Evolutionary conservation across 2,888 invertebrate species (phyloP), one percentile per base, ranked within the genome.

Genomic region (Nemurella pictetii): DNA sequence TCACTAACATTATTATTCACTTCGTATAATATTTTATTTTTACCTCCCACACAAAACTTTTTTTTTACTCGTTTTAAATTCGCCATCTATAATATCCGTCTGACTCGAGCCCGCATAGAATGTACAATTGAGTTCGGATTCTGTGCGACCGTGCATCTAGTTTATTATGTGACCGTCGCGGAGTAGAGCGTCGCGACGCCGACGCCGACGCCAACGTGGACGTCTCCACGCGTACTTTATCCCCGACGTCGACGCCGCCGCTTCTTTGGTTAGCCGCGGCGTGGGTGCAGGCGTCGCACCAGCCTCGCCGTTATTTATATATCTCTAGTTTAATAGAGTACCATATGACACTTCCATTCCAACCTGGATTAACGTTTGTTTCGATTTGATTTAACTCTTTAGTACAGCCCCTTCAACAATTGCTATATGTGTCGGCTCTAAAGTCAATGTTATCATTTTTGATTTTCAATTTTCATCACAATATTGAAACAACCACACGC

Each of bases 261-360:
- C 36, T 81, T 81, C 35, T 35, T 75, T 26, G 75, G 75, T 81
- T 35, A 81, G 32, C 80, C 80, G 32, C 27, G 77, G 77, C 77
- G 77, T n/a, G 77, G 77, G 26, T 27, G 77, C 77, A 30, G 27
- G 28, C 75, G 75, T 26, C 75, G 27, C 75, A 12, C 26, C 28
- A 4, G 26, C 75, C 0, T n/a, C 78, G 28, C 78, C 78, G 27
- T 82, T 82, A 82, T 82, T 82, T 82, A 82, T 82, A 55, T 82
- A 82, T 82, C 36, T 29, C 82, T 82, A 0, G 4, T 29, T 27
- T 82, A 82, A 82, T 82, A 72, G 82, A 82, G 82, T 82, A 72
- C 72, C 82, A 82, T 82, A 36, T 82, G 82, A 82, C 82, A 82
- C 29, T 82, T 82, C 82, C 82, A 82, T 82, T 82, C 82, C 82